A percentile compares a stretch with the other conserved stretches of the same genome.
phyloP scores from a whole-genome alignment of 1,140 invertebrate genomes.

The Copidosoma floridanum region DNA sequence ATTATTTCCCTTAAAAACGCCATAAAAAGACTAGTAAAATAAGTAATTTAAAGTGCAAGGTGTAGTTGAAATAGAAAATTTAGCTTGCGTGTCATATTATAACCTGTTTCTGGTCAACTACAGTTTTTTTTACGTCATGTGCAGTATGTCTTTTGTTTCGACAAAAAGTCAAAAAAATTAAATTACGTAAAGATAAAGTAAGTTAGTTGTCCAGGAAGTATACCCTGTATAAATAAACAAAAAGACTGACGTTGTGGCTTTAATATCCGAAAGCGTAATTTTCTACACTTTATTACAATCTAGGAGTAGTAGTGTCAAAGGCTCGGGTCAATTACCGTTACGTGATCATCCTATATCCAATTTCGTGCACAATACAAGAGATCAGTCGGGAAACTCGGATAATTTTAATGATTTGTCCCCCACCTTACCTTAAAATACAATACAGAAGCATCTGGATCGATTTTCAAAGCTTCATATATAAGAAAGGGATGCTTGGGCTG shows the following conservation, averaged over 20 bases:
- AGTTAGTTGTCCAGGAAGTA: too few relatives aligned
- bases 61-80: background rate
- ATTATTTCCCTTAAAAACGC: too few relatives aligned
- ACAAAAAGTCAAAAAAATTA: too few relatives aligned
- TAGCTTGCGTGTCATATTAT: too few relatives aligned
- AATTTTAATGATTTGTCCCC: conserved; percentile 44
- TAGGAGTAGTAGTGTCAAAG: conserved; percentile 28
- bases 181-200: conserved; percentile 26
- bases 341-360: conserved; percentile 38
- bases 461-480: conserved; percentile 43
- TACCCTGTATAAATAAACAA: too few relatives aligned
- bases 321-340: conserved; percentile 43
- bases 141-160: background rate
- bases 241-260: too few relatives aligned
- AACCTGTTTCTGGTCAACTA: too few relatives aligned
- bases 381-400: conserved; percentile 35
- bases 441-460: conserved; percentile 22
- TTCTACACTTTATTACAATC: conserved; percentile 29
- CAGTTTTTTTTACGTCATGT: background rate
- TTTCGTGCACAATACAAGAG: conserved; percentile 35
- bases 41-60: too few relatives aligned
- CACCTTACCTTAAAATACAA: conserved; percentile 11
- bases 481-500: conserved; percentile 25
- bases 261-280: background rate
- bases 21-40: too few relatives aligned